phyloP scores from a whole-genome alignment of 2,888 invertebrate genomes.

The Tipula vernalis region DNA sequence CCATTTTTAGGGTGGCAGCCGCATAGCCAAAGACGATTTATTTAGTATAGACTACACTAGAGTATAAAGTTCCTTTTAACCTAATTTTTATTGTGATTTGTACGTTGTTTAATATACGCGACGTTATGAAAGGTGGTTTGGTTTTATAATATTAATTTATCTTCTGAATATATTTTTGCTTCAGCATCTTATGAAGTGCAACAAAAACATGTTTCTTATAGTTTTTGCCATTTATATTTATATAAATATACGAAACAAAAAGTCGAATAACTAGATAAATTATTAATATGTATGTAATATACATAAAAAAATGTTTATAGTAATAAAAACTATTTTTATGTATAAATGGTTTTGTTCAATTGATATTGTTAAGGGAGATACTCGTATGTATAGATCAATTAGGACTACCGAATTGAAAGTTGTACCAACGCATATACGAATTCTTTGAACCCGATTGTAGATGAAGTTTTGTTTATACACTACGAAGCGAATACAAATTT shows the following conservation, averaged over 20 bases:
- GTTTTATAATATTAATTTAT: neutral
- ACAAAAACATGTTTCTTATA: neutral
- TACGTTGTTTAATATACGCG: neutral
- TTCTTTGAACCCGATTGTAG: no score
- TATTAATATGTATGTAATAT: neutral
- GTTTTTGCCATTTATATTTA: neutral
- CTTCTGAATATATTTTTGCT: neutral
- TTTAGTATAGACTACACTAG: neutral
- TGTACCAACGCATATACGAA: neutral
- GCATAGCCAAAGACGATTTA: neutral
- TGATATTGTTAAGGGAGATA: neutral
- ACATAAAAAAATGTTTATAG: neutral
- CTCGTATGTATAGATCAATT: neutral
- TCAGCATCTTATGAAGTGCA: neutral
- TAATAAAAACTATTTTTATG: neutral
- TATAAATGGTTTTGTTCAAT: neutral
- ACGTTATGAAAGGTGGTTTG: neutral
- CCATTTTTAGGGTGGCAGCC: neutral
- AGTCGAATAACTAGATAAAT: neutral
- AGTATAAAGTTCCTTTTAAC: neutral
- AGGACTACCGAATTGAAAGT: neutral
- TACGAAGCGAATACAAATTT: neutral
- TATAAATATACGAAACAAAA: neutral
- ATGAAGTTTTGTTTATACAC: neutral
- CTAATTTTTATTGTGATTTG: neutral